Percentiles rank a stretch among this genome's conserved stretches.
phyloP scores from a whole-genome alignment of 2,797 vertebrate species.

The Petrocephalus sullivani region DNA sequence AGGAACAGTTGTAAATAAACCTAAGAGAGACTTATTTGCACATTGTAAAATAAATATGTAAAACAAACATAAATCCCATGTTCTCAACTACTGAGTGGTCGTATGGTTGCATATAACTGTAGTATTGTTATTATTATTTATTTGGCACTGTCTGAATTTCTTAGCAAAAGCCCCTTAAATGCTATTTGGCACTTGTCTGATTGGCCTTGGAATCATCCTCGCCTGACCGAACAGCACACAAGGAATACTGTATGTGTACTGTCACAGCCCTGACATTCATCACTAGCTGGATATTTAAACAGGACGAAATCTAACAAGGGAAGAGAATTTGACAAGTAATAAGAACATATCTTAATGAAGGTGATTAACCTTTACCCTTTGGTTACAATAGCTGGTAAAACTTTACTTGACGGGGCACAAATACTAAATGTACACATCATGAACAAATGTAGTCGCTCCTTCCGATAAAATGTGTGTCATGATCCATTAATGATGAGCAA shows the following conservation, averaged over 20 bases:
- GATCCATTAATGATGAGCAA: not conserved
- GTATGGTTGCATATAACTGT: not conserved
- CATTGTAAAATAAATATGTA: not conserved
- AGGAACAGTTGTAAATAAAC: not conserved
- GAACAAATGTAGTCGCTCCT: not conserved
- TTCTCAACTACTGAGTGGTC: not conserved
- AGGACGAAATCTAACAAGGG: too few relatives aligned
- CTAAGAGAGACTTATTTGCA: not conserved
- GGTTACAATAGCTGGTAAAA: not conserved
- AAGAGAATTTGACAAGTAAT: too few relatives aligned
- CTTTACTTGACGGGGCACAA: not conserved
- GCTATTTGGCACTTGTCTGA: too few relatives aligned
- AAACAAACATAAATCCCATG: not conserved
- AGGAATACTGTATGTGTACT: too few relatives aligned
- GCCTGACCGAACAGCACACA: too few relatives aligned
- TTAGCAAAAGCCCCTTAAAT: not conserved
- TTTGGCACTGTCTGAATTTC: not conserved
- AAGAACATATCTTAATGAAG: too few relatives aligned
- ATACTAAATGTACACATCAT: not conserved
- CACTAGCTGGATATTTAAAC: too few relatives aligned
- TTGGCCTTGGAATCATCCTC: not conserved
- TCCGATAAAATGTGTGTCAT: not conserved
- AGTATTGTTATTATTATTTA: not conserved
- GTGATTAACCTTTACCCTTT: not conserved
- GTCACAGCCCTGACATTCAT: too few relatives aligned